Conservation (phyloP, 2,888 invertebrate genomes). For the Drosophila prolongata region DNA sequence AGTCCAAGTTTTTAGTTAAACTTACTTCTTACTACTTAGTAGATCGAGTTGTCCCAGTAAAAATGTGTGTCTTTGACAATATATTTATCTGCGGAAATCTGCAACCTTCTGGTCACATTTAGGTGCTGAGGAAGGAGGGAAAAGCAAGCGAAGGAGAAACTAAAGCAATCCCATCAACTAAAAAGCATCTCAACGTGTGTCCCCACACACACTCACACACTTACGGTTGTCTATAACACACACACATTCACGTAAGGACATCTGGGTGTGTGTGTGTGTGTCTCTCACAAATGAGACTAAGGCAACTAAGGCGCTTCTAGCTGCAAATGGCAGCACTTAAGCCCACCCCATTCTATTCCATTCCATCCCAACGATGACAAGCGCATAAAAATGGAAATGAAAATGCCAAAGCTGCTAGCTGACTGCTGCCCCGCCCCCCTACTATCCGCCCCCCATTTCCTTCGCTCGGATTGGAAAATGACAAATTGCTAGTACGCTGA, state of each 20-base stretch:
- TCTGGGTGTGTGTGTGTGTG: constrained; percentile 20
- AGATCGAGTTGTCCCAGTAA: neutral
- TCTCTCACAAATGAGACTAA: constrained; percentile 61
- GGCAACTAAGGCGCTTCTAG: constrained; percentile 64
- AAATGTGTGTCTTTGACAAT: constrained; percentile 24
- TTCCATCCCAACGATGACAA: constrained; percentile 51
- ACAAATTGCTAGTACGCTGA: constrained; percentile 65
- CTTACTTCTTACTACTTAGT: constrained; percentile 9
- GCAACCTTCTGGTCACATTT: constrained; percentile 53
- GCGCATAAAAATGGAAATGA: constrained; percentile 80
- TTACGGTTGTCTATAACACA: neutral
- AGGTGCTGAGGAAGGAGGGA: constrained; percentile 50
- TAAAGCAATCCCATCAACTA: constrained; percentile 77
- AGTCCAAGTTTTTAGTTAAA: neutral
- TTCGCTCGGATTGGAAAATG: constrained; percentile 59
- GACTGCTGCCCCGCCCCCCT: constrained; percentile 28
- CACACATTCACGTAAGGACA: constrained; percentile 7
- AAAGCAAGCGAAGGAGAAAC: constrained; percentile 45
- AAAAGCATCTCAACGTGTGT: constrained; percentile 72
- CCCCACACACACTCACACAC: constrained; percentile 34
- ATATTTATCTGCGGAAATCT: constrained; percentile 35
- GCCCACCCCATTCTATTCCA: constrained; percentile 29
- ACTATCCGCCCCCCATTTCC: neutral
- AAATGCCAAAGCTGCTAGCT: constrained; percentile 64
- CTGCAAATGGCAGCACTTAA: constrained; percentile 80